A percentile compares a stretch with the other conserved stretches of the same genome.
Evolutionary conservation across 1,140 invertebrate genomes (phyloP).

Genomic region (Phymorhynchus buccinoides): DNA sequence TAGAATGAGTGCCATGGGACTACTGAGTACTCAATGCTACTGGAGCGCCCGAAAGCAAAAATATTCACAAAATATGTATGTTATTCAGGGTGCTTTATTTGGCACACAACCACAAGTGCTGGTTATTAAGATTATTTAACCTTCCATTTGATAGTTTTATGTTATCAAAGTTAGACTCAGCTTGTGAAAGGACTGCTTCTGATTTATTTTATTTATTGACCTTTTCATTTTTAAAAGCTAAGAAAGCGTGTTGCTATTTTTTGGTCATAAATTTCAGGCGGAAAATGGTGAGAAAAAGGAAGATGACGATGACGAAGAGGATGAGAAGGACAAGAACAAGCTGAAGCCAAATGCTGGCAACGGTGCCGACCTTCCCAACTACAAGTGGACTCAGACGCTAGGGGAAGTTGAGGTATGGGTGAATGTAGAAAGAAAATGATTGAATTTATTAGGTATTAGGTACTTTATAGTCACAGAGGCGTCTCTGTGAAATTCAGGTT

Average conservation of each 20-base stretch:
- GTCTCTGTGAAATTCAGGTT: too few species aligned
- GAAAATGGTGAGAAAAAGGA: conserved; percentile 38
- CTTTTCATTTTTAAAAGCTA: background rate
- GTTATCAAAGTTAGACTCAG: too few species aligned
- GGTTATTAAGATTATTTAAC: background rate
- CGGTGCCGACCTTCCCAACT: conserved; percentile 94
- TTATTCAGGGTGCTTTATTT: background rate
- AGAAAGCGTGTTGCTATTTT: background rate
- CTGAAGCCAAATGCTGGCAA: conserved; percentile 95
- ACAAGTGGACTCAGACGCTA: conserved; percentile 97
- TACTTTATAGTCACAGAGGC: too few species aligned
- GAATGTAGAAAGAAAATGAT: too few species aligned
- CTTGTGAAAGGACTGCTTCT: too few species aligned
- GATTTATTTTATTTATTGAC: background rate
- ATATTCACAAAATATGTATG: too few species aligned
- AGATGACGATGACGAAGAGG: conserved; percentile 71
- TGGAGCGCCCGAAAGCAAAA: too few species aligned
- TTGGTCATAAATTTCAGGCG: background rate
- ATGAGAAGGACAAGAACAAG: conserved; percentile 87
- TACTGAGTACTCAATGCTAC: too few species aligned
- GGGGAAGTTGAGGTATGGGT: conserved; percentile 93
- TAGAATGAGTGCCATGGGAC: too few species aligned
- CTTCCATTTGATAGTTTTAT: background rate
- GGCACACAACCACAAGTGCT: background rate
- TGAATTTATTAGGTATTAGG: too few species aligned